A percentile compares a stretch with the other conserved stretches of the same genome.
Conservation (phyloP, 2,797 vertebrate species). For the Pangasius krempfi region DNA sequence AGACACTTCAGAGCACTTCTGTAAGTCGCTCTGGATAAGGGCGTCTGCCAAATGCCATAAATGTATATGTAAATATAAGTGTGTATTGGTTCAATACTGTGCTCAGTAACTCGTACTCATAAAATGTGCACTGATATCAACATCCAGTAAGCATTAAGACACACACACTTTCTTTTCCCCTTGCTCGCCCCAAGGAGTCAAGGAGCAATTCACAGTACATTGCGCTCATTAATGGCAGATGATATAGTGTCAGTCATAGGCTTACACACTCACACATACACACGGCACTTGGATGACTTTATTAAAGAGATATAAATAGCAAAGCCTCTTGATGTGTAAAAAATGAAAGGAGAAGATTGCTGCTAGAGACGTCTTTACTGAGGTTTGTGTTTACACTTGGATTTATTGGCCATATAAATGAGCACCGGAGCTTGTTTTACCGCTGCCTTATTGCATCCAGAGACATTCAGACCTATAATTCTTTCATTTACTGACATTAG, state of each 20-base stretch:
- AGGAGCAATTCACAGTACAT: neutral
- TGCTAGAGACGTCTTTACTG: slow-evolving; percentile 68
- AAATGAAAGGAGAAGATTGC: slow-evolving; percentile 60
- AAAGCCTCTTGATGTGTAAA: slow-evolving; percentile 47
- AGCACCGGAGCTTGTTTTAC: slow-evolving; percentile 68
- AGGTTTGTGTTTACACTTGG: slow-evolving; percentile 71
- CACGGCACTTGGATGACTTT: slow-evolving; percentile 58
- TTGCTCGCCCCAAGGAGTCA: neutral
- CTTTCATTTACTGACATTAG: slow-evolving; percentile 63
- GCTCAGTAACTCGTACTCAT: neutral
- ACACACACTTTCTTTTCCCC: neutral
- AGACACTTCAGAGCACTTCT: no score
- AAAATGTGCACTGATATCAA: neutral
- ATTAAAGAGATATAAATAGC: slow-evolving; percentile 70
- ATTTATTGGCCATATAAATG: slow-evolving; percentile 78
- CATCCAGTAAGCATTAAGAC: neutral
- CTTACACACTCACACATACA: slow-evolving; percentile 1
- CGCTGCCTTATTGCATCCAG: slow-evolving; percentile 62
- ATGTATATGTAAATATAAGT: no score
- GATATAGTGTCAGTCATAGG: neutral
- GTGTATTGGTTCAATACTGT: no score
- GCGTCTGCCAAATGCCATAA: no score
- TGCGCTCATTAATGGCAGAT: neutral
- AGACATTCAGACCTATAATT: slow-evolving; percentile 58
- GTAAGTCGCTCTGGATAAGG: no score